Percentiles rank a stretch among this genome's conserved stretches.
Evolutionary conservation across 2,797 vertebrate genomes (phyloP).

Genomic region (Rhinella marina): DNA sequence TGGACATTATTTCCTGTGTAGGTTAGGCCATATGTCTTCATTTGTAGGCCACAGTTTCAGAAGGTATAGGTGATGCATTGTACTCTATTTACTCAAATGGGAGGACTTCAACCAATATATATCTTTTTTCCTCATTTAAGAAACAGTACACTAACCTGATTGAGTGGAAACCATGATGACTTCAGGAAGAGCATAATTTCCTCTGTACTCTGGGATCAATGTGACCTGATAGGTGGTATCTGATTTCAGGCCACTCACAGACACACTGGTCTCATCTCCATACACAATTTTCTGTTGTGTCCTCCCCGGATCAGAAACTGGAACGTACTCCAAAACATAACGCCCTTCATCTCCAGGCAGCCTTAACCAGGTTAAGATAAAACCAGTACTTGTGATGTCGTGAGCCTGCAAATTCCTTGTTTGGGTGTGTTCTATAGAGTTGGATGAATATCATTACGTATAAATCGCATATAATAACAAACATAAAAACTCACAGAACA

Average conservation of each 20-base stretch:
- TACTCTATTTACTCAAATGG: neutral
- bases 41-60: neutral
- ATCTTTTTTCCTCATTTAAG: neutral
- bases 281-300: neutral
- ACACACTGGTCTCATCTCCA: conserved; percentile 6
- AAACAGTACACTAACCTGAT: neutral
- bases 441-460: neutral
- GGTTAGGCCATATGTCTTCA: no score
- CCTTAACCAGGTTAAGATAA: neutral
- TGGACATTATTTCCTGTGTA: neutral
- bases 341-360: conserved; percentile 3
- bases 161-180: neutral
- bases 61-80: neutral
- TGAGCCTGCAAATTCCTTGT: neutral
- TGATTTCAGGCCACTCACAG: neutral
- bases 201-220: neutral
- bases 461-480: no score
- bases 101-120: neutral
- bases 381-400: neutral
- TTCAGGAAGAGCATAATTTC: neutral
- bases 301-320: neutral
- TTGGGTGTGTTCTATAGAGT: neutral
- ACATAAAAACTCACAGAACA: neutral
- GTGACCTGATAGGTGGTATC: neutral
- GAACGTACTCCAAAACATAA: neutral